These are phyloP conservation scores for Gymnothorax reevesii DNA, from an alignment of 2,797 vertebrate genomes.

Conservation along the genomic window DNA sequence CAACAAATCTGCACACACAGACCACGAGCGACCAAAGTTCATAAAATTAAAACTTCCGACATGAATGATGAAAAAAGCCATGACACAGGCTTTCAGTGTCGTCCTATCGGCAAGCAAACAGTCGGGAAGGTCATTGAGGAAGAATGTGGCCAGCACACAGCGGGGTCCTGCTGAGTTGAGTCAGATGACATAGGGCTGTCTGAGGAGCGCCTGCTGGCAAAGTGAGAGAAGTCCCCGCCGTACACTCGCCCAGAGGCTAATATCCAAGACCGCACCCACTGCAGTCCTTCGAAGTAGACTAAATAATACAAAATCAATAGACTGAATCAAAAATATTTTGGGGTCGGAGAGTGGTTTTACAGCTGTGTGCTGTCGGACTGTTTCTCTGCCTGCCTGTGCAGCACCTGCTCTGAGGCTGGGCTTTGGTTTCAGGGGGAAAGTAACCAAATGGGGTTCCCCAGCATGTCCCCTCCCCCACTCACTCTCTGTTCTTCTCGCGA, in stretches of 20 bases:
- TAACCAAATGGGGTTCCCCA: not conserved
- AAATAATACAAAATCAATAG: constrained; percentile 14
- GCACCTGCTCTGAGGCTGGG: not conserved
- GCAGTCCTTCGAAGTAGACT: not conserved
- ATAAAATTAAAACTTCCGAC: not conserved
- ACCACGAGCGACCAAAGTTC: not conserved
- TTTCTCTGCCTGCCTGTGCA: not conserved
- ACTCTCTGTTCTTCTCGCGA: not conserved
- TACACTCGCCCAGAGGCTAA: constrained; percentile 11
- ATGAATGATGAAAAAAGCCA: not conserved
- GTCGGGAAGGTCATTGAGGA: constrained; percentile 7
- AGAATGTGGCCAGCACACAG: constrained; percentile 12
- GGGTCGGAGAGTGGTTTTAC: not conserved
- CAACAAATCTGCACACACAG: not conserved
- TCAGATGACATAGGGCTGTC: constrained; percentile 15
- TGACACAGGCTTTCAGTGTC: not conserved
- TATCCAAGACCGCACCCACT: not conserved
- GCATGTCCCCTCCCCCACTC: not conserved
- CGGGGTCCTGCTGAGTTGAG: not conserved
- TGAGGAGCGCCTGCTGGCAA: constrained; percentile 5
- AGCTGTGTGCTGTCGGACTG: not conserved
- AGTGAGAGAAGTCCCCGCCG: not conserved
- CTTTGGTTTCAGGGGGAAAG: constrained; percentile 26
- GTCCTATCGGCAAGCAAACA: not conserved
- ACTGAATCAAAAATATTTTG: constrained; percentile 15